These are phyloP conservation scores for Lasiurus cinereus DNA, from an alignment of 2,113 vertebrate species.

Conservation along the genomic window DNA sequence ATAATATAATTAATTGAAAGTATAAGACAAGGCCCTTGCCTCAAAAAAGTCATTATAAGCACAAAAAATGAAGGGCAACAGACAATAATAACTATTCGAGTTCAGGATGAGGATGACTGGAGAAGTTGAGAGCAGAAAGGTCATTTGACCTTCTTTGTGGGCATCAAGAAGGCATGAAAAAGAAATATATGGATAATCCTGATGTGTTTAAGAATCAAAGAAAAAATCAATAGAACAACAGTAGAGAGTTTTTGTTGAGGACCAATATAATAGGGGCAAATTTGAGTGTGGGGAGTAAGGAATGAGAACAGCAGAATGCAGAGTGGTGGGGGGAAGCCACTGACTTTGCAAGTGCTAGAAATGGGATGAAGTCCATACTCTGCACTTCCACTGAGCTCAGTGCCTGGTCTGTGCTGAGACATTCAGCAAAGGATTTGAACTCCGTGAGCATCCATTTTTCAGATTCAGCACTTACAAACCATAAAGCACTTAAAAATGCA, in stretches of 20 bases:
- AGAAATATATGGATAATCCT: background rate
- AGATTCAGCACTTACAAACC: background rate
- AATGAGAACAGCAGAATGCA: background rate
- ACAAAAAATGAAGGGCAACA: background rate
- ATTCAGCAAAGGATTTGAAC: background rate
- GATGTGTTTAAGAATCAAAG: background rate
- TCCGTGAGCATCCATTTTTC: background rate
- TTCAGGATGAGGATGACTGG: background rate
- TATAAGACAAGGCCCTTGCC: background rate
- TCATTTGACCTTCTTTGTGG: background rate
- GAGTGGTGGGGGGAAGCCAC: background rate
- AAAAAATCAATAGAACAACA: background rate
- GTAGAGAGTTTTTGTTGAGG: background rate
- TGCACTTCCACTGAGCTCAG: background rate
- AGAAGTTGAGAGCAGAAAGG: background rate
- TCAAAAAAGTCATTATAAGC: conserved; percentile 11
- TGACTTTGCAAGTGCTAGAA: background rate
- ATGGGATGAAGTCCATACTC: background rate
- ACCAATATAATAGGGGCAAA: background rate
- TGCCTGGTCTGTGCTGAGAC: background rate
- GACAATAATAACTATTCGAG: background rate
- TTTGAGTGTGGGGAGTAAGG: no score
- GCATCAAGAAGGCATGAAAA: background rate
- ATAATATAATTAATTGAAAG: background rate
- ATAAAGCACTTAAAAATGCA: conserved; percentile 45